These are phyloP conservation scores for Tenodera sinensis DNA, from an alignment of 2,888 invertebrate species.

Conservation along the genomic window DNA sequence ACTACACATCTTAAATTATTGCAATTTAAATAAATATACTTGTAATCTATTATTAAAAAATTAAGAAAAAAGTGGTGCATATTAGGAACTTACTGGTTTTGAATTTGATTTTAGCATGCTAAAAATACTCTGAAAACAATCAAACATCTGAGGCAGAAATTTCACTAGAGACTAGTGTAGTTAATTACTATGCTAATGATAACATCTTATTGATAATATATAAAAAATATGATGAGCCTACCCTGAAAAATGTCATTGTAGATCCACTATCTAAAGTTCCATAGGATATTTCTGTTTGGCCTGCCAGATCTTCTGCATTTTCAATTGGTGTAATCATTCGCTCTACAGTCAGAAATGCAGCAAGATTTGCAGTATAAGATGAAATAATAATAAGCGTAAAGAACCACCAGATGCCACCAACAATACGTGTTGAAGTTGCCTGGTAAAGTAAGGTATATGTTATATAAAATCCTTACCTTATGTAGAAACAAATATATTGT, in stretches of 20 bases:
- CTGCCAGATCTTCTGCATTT: slow-evolving; percentile 78
- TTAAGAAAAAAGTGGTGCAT: no score
- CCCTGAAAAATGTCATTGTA: slow-evolving; percentile 85
- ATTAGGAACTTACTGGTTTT: no score
- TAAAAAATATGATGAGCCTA: slow-evolving; percentile 38
- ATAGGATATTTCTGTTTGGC: slow-evolving; percentile 78
- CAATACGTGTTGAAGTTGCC: slow-evolving; percentile 72
- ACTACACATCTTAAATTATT: no score
- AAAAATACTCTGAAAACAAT: no score
- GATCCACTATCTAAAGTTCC: slow-evolving; percentile 80
- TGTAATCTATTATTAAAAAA: no score
- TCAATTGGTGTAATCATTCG: slow-evolving; percentile 84
- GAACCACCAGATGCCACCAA: slow-evolving; percentile 89
- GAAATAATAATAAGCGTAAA: slow-evolving; percentile 87
- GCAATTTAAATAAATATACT: no score
- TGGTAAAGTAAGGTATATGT: slow-evolving; percentile 36
- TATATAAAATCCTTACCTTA: neutral
- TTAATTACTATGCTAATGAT: no score
- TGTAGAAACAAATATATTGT: neutral
- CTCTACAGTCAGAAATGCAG: slow-evolving; percentile 87
- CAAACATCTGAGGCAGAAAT: no score
- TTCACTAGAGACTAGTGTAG: no score
- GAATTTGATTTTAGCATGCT: no score
- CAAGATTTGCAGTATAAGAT: slow-evolving; percentile 88
- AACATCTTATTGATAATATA: neutral